A percentile compares a stretch with the other conserved stretches of the same genome.
These are phyloP conservation scores for Pangasianodon hypophthalmus DNA, from an alignment of 2,113 vertebrate species.

Conservation along the genomic window DNA sequence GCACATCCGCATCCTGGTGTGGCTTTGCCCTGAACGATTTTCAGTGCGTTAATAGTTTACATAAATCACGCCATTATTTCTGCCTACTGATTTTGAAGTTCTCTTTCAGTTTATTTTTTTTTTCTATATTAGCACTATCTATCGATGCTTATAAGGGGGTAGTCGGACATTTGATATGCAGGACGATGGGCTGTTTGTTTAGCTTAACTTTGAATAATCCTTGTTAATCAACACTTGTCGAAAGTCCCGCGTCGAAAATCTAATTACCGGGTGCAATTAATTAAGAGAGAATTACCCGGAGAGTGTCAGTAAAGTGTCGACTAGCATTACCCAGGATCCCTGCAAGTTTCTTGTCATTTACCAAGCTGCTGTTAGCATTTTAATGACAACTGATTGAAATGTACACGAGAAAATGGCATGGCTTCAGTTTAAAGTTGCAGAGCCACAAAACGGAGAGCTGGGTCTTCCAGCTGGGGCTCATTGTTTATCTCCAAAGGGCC, in stretches of 20 bases:
- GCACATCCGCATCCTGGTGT: not conserved
- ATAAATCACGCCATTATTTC: no score
- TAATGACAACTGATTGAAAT: slow-evolving; percentile 75
- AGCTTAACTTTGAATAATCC: slow-evolving; percentile 71
- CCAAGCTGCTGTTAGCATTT: slow-evolving; percentile 75
- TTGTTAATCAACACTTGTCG: slow-evolving; percentile 78
- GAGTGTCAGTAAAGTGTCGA: slow-evolving; percentile 43
- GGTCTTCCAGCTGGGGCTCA: slow-evolving; percentile 82
- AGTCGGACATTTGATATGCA: slow-evolving; percentile 47
- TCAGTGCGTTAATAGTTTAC: no score
- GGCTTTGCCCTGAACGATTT: not conserved
- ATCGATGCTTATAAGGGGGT: not conserved
- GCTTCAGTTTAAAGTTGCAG: slow-evolving; percentile 74
- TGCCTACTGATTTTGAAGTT: not conserved
- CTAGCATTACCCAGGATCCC: slow-evolving; percentile 49
- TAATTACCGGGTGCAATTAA: slow-evolving; percentile 88
- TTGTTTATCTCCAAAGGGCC: slow-evolving; percentile 84
- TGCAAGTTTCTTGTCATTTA: slow-evolving; percentile 69
- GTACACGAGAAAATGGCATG: slow-evolving; percentile 68
- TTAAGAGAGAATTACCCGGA: slow-evolving; percentile 78
- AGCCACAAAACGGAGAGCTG: slow-evolving; percentile 72
- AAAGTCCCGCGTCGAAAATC: slow-evolving; percentile 85
- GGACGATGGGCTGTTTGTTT: slow-evolving; percentile 84
- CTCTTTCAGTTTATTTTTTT: not conserved
- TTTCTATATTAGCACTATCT: not conserved